Evolutionary conservation across 1,140 invertebrate species (phyloP), one percentile per base, ranked within the genome.

Genomic region (Leucophenga varia): DNA sequence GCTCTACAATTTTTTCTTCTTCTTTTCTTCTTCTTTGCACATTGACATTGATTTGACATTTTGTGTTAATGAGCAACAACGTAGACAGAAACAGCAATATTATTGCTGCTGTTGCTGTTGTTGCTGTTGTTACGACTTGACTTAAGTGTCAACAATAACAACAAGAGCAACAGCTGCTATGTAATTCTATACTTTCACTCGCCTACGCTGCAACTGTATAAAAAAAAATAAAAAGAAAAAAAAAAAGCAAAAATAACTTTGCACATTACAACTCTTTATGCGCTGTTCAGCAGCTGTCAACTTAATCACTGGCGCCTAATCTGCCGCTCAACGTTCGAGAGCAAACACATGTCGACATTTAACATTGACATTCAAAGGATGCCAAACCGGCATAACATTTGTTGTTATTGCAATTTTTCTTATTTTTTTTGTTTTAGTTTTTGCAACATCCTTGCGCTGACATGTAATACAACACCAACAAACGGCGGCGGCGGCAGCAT

Each of bases 381-480:
- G 44, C 45, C n/a, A n/a, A 45, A 54, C 36, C 58, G 52, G 43
- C 53, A 35, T 31, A 8, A 41, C 3, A 17, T 41, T 12, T 22
- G 14, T 41, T 28, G 39, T 14, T 21, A 41, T 38, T 16, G 16
- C 1, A 17, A 6, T 17, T 3, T 36, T 36, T 36, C 10, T 36
- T 32, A 12, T 12, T 7, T 1, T 14, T 28, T 28, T 41, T 18
- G 39, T 30, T 9, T 17, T n/a, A 14, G 30, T 21, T 41, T 12
- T n/a, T 6, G 16, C 31, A 37, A 20, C 37, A 39, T 53, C 18
- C 37, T 35, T 30, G 44, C 34, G 39, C 10, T 31, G 28, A 43
- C 48, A 31, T 30, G 59, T 61, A 69, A 69, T 45, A 49, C 43
- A 50, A 69, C 46, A 64, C 64, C 49, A 56, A 47, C 40, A 43